Evolutionary conservation across 2,797 vertebrate species (phyloP).

Genomic region (Enteromius treurensis): DNA sequence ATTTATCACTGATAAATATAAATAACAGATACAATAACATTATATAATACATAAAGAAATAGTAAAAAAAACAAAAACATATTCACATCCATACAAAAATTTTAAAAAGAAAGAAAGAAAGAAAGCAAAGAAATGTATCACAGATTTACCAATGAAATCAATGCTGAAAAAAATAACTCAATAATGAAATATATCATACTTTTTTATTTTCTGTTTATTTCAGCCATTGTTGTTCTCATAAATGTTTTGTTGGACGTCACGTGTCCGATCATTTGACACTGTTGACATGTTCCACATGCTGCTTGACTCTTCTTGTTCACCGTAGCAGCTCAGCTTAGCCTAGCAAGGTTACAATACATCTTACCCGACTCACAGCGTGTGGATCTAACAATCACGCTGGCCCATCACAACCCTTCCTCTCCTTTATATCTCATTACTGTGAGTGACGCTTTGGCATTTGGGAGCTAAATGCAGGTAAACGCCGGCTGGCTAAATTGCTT

Average conservation of each 20-base stretch:
- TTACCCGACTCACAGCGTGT: constrained; percentile 2
- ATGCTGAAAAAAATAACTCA: background rate
- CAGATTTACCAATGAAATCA: background rate
- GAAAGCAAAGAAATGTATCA: background rate
- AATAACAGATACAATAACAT: background rate
- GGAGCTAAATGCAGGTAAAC: constrained; percentile 58
- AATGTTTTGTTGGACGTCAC: background rate
- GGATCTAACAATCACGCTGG: constrained; percentile 24
- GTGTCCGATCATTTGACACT: background rate
- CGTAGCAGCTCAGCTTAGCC: background rate
- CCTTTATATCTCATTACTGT: constrained; percentile 52
- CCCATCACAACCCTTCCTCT: constrained; percentile 29
- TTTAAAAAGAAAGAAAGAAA: background rate
- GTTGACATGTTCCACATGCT: background rate
- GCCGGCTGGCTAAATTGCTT: constrained; percentile 56
- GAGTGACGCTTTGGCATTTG: constrained; percentile 53
- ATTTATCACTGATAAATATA: background rate
- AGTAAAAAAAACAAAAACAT: background rate
- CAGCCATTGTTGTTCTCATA: background rate
- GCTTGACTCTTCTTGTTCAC: background rate
- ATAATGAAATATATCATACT: background rate
- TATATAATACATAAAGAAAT: background rate
- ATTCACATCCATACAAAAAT: background rate
- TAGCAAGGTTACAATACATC: constrained; percentile 2
- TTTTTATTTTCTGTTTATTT: background rate